Evolutionary conservation across 2,797 vertebrate genomes (phyloP).

Genomic region (Danio aesculapii): DNA sequence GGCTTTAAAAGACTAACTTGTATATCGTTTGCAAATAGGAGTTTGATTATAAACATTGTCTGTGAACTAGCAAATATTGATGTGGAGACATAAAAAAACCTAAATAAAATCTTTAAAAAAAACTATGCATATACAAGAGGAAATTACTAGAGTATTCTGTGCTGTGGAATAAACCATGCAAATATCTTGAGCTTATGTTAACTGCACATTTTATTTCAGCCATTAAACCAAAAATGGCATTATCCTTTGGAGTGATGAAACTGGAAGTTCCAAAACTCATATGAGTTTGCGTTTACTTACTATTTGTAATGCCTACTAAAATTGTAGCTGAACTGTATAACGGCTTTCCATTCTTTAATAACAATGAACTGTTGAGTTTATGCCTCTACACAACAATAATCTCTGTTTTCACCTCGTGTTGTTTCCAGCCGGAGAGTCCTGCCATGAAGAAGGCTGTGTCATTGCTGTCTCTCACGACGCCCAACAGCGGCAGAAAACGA

Average conservation of each 20-base stretch:
- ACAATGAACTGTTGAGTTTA: neutral
- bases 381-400: neutral
- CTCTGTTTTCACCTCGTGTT: neutral
- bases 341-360: neutral
- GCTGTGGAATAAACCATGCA: neutral
- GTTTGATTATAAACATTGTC: no score
- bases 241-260: neutral
- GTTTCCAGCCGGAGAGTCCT: conserved; percentile 85
- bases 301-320: neutral
- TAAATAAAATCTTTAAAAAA: no score
- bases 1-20: no score
- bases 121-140: neutral
- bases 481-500: conserved; percentile 93
- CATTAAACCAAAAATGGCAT: neutral
- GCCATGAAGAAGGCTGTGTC: conserved; percentile 95
- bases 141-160: neutral
- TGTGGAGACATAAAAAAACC: no score
- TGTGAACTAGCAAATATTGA: no score
- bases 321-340: neutral
- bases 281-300: neutral
- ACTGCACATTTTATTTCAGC: neutral
- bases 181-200: neutral
- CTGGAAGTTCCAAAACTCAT: neutral
- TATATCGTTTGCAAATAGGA: no score
- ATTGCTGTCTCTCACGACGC: conserved; percentile 90